phyloP scores from a whole-genome alignment of 2,888 invertebrate species.

The Anarsia innoxiella region DNA sequence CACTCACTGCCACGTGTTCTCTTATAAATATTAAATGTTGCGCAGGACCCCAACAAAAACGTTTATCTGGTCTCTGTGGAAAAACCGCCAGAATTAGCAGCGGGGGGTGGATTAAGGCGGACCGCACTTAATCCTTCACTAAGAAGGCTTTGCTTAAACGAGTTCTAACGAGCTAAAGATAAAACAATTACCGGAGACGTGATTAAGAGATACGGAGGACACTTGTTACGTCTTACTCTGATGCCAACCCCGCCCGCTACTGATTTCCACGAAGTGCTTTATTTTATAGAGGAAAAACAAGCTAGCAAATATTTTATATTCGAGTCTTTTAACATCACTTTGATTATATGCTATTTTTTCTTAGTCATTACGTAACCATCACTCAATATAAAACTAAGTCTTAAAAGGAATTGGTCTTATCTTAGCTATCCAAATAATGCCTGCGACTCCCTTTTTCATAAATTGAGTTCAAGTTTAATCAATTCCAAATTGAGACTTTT shows the following conservation, averaged over 20 bases:
- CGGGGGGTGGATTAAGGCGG: constrained; percentile 71
- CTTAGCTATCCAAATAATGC: too few species aligned
- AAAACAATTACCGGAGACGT: constrained; percentile 72
- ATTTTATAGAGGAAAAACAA: too few species aligned
- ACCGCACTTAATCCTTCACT: constrained; percentile 75
- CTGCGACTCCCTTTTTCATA: constrained; percentile 9
- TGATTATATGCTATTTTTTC: too few species aligned
- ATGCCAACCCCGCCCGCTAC: constrained; percentile 16
- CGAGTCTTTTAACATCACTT: too few species aligned
- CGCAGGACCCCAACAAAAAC: constrained; percentile 66
- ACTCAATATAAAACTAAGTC: too few species aligned
- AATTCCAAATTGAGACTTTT: constrained; percentile 36
- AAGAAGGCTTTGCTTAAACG: constrained; percentile 76
- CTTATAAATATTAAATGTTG: constrained; percentile 70
- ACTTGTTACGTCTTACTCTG: constrained; percentile 70
- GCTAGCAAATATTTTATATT: too few species aligned
- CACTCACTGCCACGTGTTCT: constrained; percentile 54
- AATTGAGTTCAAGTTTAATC: constrained; percentile 33
- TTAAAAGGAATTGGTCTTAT: too few species aligned
- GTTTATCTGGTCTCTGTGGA: constrained; percentile 71
- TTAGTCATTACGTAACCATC: too few species aligned
- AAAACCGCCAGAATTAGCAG: constrained; percentile 73
- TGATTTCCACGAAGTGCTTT: too few species aligned
- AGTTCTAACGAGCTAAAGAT: constrained; percentile 76
- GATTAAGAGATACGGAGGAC: constrained; percentile 73